Conservation (phyloP, 2,113 vertebrate species). For the Nothoprocta pentlandii region DNA sequence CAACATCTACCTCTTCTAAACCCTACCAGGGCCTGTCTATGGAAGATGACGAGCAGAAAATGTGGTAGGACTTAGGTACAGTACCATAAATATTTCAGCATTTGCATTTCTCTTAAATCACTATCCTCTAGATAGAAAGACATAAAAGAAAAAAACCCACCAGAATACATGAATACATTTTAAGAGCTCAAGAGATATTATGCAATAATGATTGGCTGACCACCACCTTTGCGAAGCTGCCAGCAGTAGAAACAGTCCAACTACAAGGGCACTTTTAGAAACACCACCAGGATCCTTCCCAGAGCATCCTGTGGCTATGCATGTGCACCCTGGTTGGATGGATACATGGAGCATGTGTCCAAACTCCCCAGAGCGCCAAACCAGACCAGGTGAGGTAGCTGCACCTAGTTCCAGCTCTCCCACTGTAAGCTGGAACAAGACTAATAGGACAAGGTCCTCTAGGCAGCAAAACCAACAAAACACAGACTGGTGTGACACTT, state of each 20-base stretch:
- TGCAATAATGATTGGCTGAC: not conserved
- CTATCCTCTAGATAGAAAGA: not conserved
- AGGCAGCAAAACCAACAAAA: not conserved
- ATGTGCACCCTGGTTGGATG: not conserved
- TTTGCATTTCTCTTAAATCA: not conserved
- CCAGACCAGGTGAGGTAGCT: not conserved
- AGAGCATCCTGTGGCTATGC: not conserved
- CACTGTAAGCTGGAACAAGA: no score
- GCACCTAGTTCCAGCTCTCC: no score
- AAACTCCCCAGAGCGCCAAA: not conserved
- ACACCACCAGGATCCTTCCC: not conserved
- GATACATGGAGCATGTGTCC: not conserved
- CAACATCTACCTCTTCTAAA: not conserved
- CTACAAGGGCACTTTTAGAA: not conserved
- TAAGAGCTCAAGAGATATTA: not conserved
- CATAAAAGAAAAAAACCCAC: not conserved
- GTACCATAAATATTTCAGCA: not conserved
- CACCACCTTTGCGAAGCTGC: not conserved
- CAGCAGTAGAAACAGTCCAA: not conserved
- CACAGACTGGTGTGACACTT: not conserved
- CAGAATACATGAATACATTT: not conserved
- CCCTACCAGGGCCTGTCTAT: not conserved
- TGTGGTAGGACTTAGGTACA: accelerated
- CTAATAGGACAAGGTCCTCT: not conserved
- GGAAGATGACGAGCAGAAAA: not conserved